These are phyloP conservation scores for Odontamblyopus rebecca DNA, from an alignment of 2,797 vertebrate species.

Conservation along the genomic window DNA sequence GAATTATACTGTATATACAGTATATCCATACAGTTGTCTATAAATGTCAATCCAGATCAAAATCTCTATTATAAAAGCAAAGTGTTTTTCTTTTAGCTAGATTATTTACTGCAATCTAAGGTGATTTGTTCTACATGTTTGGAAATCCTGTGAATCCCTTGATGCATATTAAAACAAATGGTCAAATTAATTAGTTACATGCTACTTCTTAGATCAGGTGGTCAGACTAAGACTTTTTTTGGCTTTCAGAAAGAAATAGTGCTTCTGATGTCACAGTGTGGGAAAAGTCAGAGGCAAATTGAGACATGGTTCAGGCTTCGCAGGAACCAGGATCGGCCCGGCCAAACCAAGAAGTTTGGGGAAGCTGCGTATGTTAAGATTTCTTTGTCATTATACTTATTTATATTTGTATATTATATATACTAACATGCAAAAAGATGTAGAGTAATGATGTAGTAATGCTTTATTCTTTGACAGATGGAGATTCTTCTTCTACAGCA, in stretches of 20 bases:
- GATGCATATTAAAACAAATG: not conserved
- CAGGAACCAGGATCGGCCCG: slow-evolving; percentile 83
- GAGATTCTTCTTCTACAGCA: slow-evolving; percentile 87
- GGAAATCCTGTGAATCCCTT: not conserved
- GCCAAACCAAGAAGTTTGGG: slow-evolving; percentile 86
- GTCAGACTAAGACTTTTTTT: not conserved
- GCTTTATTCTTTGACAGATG: slow-evolving; percentile 77
- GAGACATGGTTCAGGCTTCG: slow-evolving; percentile 88
- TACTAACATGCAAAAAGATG: not conserved
- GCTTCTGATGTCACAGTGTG: slow-evolving; percentile 72
- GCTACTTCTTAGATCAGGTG: not conserved
- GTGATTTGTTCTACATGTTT: too few relatives aligned
- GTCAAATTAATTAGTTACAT: not conserved
- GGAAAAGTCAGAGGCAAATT: slow-evolving; percentile 82
- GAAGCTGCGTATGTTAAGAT: slow-evolving; percentile 82
- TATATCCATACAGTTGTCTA: too few relatives aligned
- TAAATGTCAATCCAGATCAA: too few relatives aligned
- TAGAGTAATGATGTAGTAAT: not conserved
- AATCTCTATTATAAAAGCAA: too few relatives aligned
- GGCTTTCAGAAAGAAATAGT: slow-evolving; percentile 71
- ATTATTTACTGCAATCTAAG: too few relatives aligned
- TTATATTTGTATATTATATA: not conserved
- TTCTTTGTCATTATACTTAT: not conserved
- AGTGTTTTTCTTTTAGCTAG: too few relatives aligned
- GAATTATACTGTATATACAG: too few relatives aligned